These are phyloP conservation scores for Musca vetustissima DNA, from an alignment of 1,140 invertebrate genomes.

Conservation along the genomic window DNA sequence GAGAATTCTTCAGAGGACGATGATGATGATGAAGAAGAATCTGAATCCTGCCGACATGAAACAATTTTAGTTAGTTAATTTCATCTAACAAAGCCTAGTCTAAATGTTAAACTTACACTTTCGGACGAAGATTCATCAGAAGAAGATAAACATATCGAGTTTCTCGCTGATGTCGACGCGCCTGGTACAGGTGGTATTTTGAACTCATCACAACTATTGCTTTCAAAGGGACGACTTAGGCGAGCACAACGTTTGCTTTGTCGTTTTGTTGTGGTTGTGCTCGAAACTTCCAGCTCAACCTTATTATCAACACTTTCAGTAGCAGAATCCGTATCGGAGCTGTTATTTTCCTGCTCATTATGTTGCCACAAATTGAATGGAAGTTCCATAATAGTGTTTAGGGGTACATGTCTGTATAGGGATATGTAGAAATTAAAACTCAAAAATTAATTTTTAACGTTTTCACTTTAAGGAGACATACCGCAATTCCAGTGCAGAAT, in stretches of 20 bases:
- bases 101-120: slow-evolving; percentile 12
- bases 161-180: neutral
- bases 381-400: slow-evolving; percentile 86
- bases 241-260: slow-evolving; percentile 24
- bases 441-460: too few species aligned
- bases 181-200: slow-evolving; percentile 9
- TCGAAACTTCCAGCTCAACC: neutral
- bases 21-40: slow-evolving; percentile 13
- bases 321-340: slow-evolving; percentile 5
- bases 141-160: neutral
- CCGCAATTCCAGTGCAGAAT: slow-evolving; percentile 65
- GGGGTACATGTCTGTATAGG: slow-evolving; percentile 67
- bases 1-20: slow-evolving; percentile 17
- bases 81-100: too few species aligned
- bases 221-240: neutral
- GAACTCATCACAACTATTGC: neutral
- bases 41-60: slow-evolving; percentile 19
- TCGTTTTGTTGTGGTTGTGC: neutral
- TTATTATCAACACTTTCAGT: slow-evolving; percentile 1
- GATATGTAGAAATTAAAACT: too few species aligned
- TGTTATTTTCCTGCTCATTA: neutral
- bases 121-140: slow-evolving; percentile 5
- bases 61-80: neutral
- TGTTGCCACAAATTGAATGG: slow-evolving; percentile 36
- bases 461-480: too few species aligned